These are phyloP conservation scores for Eufriesea mexicana DNA, from an alignment of 1,140 invertebrate species.

Conservation along the genomic window DNA sequence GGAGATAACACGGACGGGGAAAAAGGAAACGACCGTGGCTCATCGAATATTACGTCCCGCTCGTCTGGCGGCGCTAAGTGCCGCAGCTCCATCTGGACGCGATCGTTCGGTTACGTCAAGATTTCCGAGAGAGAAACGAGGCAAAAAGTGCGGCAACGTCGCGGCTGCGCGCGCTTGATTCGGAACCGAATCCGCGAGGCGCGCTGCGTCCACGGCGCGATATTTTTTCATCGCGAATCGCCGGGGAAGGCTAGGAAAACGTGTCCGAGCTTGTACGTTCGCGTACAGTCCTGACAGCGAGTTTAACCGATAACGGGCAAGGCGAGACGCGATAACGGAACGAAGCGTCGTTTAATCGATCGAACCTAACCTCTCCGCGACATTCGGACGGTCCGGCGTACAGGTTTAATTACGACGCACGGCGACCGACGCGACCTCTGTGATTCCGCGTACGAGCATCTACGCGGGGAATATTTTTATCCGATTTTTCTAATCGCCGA, in stretches of 20 bases:
- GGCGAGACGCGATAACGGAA: not conserved
- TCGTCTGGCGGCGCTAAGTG: constrained; percentile 45
- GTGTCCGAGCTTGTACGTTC: constrained; percentile 76
- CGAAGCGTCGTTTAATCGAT: not conserved
- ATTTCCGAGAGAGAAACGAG: constrained; percentile 56
- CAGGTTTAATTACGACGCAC: too few relatives aligned
- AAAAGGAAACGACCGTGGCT: constrained; percentile 25
- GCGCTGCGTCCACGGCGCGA: constrained; percentile 12
- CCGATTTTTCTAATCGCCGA: not conserved
- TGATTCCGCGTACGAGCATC: too few relatives aligned
- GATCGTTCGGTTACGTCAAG: constrained; percentile 62
- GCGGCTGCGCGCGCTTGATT: constrained; percentile 42
- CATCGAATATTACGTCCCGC: constrained; percentile 54
- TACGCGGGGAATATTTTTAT: too few relatives aligned
- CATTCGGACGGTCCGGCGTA: too few relatives aligned
- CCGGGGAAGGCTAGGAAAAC: constrained; percentile 72
- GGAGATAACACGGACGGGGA: constrained; percentile 6
- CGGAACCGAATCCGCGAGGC: constrained; percentile 35
- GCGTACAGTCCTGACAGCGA: constrained; percentile 72
- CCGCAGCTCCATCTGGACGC: constrained; percentile 49
- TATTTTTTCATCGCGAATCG: constrained; percentile 33
- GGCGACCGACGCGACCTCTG: too few relatives aligned
- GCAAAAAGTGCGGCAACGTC: constrained; percentile 49
- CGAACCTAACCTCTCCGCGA: too few relatives aligned
- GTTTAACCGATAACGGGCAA: constrained; percentile 71